phyloP scores from a whole-genome alignment of 1,140 invertebrate genomes.

The Ceratina australensis region DNA sequence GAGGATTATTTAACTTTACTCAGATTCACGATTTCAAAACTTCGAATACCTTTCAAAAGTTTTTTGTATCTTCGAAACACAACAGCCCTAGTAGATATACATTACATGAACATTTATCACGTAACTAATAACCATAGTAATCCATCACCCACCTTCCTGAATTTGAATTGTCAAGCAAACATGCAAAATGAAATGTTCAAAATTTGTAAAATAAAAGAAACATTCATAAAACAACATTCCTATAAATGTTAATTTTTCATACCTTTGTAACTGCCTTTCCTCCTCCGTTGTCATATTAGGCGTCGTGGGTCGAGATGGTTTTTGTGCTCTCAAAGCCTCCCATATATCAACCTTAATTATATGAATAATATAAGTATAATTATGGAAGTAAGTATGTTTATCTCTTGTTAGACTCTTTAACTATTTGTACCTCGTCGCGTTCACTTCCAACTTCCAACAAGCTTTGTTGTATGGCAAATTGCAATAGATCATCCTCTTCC shows the following conservation, averaged over 20 bases:
- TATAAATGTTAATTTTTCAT: constrained; percentile 46
- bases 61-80: too few relatives aligned
- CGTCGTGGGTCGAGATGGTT: constrained; percentile 83
- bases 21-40: too few relatives aligned
- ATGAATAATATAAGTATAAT: not conserved
- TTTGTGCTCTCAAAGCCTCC: constrained; percentile 93
- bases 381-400: not conserved
- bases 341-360: constrained; percentile 89
- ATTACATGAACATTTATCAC: constrained; percentile 7
- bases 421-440: constrained; percentile 84
- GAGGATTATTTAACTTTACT: too few relatives aligned
- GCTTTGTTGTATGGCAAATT: constrained; percentile 96
- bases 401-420: not conserved
- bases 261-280: constrained; percentile 93
- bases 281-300: constrained; percentile 85
- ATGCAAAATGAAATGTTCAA: constrained; percentile 69
- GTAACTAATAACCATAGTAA: constrained; percentile 39
- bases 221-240: constrained; percentile 40
- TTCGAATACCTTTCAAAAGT: too few relatives aligned
- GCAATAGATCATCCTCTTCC: constrained; percentile 94
- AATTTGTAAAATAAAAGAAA: constrained; percentile 46
- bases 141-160: constrained; percentile 73
- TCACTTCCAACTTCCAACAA: constrained; percentile 91
- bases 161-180: constrained; percentile 67
- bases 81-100: too few relatives aligned